Base-by-base conservation (phyloP, 2,797 vertebrate genomes). In the Diglossa cyanea region DNA sequence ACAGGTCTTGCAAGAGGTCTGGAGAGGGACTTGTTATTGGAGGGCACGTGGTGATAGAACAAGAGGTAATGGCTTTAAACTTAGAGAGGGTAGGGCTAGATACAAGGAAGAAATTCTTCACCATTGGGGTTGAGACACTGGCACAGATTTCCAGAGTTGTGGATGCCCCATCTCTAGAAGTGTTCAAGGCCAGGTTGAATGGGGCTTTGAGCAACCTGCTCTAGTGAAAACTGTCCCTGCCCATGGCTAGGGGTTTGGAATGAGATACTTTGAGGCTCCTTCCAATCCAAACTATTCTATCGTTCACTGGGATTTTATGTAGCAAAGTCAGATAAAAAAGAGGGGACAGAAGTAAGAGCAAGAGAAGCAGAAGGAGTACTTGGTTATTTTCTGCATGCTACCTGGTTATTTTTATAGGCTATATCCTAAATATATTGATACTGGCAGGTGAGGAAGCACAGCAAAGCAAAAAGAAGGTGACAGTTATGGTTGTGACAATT, bases 381-480 rank as follows among this genome's bases (percentile, higher is more conserved):
- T 89, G 51, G n/a, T 61, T 85, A 89, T 92, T 95, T 81, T 77
- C 65, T 83, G 53, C 37, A 45, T 92, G 57, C 17, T 71, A 51
- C 57, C n/a, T 71, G 48, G 39, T 58, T 86, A 30, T 65, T 93
- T 95, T 92, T 80, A 78, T 51, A 83, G 81, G 42, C n/a, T 88
- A 11, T 63, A 31, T 78, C 76, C 89, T 92, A 91, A 93, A 95
- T 94, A 93, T 93, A 95, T 96, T 80, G 77, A 74, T 65, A 58
- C 31, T 95, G 88, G 57, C 65, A 91, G 57, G 84, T 76, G 30
- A 94, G 40, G 86, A 95, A 94, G 40, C 31, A 80, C 35, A 95
- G 75, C 75, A 83, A 77, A 95, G 72, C 65, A 94, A 94, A 95
- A 94, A 90, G 30, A 39, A 91, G 75, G 65, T 83, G 84, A 89